Conservation (phyloP, 2,797 vertebrate genomes). For the Scyliorhinus canicula region DNA sequence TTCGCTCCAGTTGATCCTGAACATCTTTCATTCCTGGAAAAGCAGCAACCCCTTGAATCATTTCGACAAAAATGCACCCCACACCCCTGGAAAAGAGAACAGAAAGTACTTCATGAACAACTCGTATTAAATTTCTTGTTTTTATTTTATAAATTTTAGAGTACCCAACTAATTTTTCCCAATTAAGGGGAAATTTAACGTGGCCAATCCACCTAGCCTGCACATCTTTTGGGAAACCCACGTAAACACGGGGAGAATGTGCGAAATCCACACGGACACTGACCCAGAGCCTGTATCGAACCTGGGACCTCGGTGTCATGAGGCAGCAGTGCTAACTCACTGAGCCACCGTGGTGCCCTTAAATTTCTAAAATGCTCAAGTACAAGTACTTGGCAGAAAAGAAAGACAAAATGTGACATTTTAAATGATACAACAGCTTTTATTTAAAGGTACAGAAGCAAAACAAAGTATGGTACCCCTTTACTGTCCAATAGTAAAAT, state of each 20-base stretch:
- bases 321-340: too few species aligned
- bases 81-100: slow-evolving; percentile 71
- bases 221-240: too few species aligned
- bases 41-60: slow-evolving; percentile 94
- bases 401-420: not conserved
- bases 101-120: slow-evolving; percentile 37
- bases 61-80: slow-evolving; percentile 94
- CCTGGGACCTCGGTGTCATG: too few species aligned
- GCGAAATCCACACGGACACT: too few species aligned
- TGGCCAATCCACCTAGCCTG: too few species aligned
- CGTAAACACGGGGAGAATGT: too few species aligned
- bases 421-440: slow-evolving; percentile 3
- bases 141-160: too few species aligned
- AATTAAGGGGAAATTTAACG: too few species aligned
- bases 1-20: slow-evolving; percentile 94
- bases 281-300: too few species aligned
- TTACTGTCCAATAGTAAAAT: slow-evolving; percentile 40
- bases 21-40: slow-evolving; percentile 98
- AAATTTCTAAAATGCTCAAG: slow-evolving; percentile 17
- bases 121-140: slow-evolving; percentile 16
- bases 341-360: too few species aligned
- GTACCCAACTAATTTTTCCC: too few species aligned
- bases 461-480: slow-evolving; percentile 43
- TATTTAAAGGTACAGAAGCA: slow-evolving; percentile 41
- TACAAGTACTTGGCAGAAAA: not conserved